Conservation (phyloP, 2,888 invertebrate species). For the Bibio marci region DNA sequence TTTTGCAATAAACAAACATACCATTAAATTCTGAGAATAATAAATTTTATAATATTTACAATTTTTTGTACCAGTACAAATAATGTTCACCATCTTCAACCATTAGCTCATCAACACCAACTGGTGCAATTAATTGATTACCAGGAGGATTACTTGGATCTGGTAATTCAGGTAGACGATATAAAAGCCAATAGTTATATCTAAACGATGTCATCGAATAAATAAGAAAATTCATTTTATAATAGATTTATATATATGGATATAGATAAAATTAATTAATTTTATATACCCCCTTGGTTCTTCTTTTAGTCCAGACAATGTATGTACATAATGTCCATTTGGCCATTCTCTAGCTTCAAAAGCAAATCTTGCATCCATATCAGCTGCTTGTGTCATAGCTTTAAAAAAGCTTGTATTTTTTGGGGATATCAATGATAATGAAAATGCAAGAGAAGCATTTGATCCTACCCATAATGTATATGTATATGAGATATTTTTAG, state of each 20-base stretch:
- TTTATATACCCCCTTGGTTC: conserved; percentile 26
- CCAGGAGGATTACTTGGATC: conserved; percentile 68
- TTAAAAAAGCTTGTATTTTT: conserved; percentile 49
- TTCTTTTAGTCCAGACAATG: conserved; percentile 39
- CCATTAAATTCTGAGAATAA: no score
- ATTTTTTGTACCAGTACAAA: conserved; percentile 83
- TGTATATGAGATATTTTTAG: conserved; percentile 53
- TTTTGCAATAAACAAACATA: no score
- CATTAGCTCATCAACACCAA: conserved; percentile 72
- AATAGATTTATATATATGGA: not conserved
- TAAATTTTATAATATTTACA: no score
- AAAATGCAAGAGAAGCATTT: conserved; percentile 66
- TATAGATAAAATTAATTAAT: not conserved
- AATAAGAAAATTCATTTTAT: not conserved
- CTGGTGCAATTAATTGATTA: conserved; percentile 73
- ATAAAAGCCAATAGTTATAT: conserved; percentile 80
- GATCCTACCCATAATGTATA: conserved; percentile 83
- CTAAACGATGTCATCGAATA: no score
- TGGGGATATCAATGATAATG: conserved; percentile 55
- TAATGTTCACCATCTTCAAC: conserved; percentile 81
- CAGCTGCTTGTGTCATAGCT: conserved; percentile 72
- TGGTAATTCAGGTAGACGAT: conserved; percentile 62
- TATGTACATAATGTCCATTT: conserved; percentile 82
- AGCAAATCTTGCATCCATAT: conserved; percentile 51
- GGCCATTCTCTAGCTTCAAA: conserved; percentile 81